Base-by-base conservation (phyloP, 2,888 invertebrate genomes). In the Fragum fragum region DNA sequence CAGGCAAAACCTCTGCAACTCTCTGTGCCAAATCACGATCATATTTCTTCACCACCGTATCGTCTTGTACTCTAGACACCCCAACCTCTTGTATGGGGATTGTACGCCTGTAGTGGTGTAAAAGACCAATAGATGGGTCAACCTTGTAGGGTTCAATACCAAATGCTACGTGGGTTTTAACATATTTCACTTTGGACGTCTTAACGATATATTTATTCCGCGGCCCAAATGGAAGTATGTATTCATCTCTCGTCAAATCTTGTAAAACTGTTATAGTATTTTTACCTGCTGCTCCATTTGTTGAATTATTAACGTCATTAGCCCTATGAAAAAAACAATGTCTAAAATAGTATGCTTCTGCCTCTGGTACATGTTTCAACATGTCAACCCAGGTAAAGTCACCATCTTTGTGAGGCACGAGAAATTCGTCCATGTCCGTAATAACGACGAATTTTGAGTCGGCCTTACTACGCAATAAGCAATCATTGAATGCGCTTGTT, bases 371-470 rank as follows among this genome's bases (percentile, higher is more conserved):
- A 6, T n/a, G 6, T 23, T 32, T 23, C 7, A 66, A 66, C 66
- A 66, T 66, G 66, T 66, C 66, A 7, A 7, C 2, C 66, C 66
- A 66, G n/a, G 66, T 42, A 2, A 42, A 42, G 23, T 42, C 42
- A 3, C 23, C 5, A n/a, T 1, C 23, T 21, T 39, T 9, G 9
- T 36, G 32, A 1, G 66, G 66, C 1, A 66, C 66, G 6, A 66
- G 36, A 9, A 66, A 42, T 42, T 66, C 66, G 36, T 66, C 66
- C 21, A 66, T 9, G 42, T 66, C 66, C 18, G 36, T 21, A 21
- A 66, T 23, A 42, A 16, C 66, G 23, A 66, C 42, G 26, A 36
- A 66, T 1, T 66, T n/a, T 1, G 32, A 36, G 11, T 7, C 9
- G 14, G 11, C 18, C 26, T 66, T 66, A 21, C 36, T 42, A 23